A percentile compares a stretch with the other conserved stretches of the same genome.
Evolutionary conservation across 2,888 invertebrate genomes (phyloP).

Genomic region (Cryptophagus acutangulus): DNA sequence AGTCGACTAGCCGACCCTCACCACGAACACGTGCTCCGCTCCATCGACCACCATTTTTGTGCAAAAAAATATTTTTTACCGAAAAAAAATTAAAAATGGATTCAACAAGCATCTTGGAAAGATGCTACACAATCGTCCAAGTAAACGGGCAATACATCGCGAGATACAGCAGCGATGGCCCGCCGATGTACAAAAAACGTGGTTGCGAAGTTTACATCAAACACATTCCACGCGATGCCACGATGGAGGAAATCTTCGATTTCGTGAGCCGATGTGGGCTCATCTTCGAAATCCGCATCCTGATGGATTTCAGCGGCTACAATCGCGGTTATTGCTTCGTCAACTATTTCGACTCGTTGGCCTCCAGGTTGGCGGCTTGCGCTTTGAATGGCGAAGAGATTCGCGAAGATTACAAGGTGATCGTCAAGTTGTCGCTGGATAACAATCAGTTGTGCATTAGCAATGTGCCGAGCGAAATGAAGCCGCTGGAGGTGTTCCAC

Average conservation of each 20-base stretch:
- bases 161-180: slow-evolving; percentile 12
- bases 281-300: slow-evolving; percentile 68
- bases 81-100: too few relatives aligned
- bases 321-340: slow-evolving; percentile 61
- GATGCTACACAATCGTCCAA: slow-evolving; percentile 30
- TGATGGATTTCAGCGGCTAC: slow-evolving; percentile 70
- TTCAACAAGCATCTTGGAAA: too few relatives aligned
- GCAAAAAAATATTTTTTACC: too few relatives aligned
- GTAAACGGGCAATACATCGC: slow-evolving; percentile 56
- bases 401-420: slow-evolving; percentile 58
- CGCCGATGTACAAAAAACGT: slow-evolving; percentile 48
- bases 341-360: slow-evolving; percentile 52
- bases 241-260: slow-evolving; percentile 69
- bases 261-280: slow-evolving; percentile 60
- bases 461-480: slow-evolving; percentile 18
- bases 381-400: slow-evolving; percentile 64
- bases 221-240: slow-evolving; percentile 68
- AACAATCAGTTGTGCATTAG: slow-evolving; percentile 72
- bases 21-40: too few relatives aligned
- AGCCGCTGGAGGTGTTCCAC: slow-evolving; percentile 6
- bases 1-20: too few relatives aligned
- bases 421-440: slow-evolving; percentile 71
- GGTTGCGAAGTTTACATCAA: slow-evolving; percentile 74
- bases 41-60: too few relatives aligned
- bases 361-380: slow-evolving; percentile 51